Evolutionary conservation across 2,797 vertebrate genomes (phyloP), one percentile per base, ranked within the genome.

Genomic region (Chelon labrosus): DNA sequence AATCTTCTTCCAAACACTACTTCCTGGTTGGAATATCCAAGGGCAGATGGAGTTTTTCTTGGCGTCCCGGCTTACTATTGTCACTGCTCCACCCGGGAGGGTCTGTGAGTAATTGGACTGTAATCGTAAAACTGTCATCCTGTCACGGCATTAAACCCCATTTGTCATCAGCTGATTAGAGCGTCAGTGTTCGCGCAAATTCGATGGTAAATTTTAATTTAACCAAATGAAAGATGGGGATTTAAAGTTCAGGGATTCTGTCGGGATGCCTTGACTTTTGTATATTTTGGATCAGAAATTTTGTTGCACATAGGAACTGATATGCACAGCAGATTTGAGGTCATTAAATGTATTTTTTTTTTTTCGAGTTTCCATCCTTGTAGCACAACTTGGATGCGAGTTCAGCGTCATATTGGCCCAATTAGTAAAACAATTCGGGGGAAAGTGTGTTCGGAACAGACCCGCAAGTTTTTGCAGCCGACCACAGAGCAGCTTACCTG

Each of bases 11-110:
- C 66, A 69, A 66, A 4, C 42, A 55, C 31, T 14, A 42, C 1
- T 77, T 82, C 67, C 77, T 71, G 31, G 17, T 35, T 51, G 58
- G 54, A 72, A 66, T 42, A 42, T 50, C 61, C 44, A 46, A 41
- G 17, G 41, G 56, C 9, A 49, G 54, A 62, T 46, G 13, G 31
- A 52, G 52, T 70, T 78, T 59, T 20, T 74, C 53, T 70, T 71
- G 75, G 49, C 65, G 7, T 65, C 64, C 20, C 46, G 38, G 31
- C 14, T 19, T 9, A 10, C 14, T 53, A 47, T 64, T 63, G 49
- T 76, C 50, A 10, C 41, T 7, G 50, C 44, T 44, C 63, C 19
- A 65, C 70, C 51, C 35, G 19, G 44, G 38, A 53, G 13, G 14
- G 6, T 41, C 61, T 49, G 50, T 25, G 39, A 37, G 13, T 38